Conservation (phyloP, 1,140 invertebrate genomes). For the Andricus grossulariae region DNA sequence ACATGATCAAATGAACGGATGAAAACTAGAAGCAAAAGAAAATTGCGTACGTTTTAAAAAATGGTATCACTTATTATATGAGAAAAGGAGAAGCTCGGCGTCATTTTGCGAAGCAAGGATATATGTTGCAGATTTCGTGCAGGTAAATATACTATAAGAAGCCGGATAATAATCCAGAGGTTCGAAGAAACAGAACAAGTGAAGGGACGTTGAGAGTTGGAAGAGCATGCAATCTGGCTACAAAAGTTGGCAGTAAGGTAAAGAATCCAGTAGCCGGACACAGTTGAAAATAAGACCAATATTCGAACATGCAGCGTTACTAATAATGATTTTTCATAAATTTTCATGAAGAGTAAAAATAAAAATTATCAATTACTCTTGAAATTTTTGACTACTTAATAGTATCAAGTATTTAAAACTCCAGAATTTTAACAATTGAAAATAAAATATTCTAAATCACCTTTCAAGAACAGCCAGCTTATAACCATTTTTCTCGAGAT, state of each 20-base stretch:
- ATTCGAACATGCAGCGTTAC: too few relatives aligned
- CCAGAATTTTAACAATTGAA: too few relatives aligned
- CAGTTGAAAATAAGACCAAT: too few relatives aligned
- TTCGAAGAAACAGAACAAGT: slow-evolving; percentile 1
- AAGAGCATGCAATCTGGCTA: slow-evolving; percentile 30
- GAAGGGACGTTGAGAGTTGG: not conserved
- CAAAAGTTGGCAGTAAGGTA: slow-evolving; percentile 46
- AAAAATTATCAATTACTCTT: too few relatives aligned
- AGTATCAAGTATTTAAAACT: too few relatives aligned
- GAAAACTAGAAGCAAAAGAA: not conserved
- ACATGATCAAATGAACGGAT: not conserved
- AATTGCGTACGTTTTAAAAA: slow-evolving; percentile 11
- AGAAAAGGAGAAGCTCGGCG: not conserved
- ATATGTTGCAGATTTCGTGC: slow-evolving; percentile 1
- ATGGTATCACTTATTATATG: slow-evolving; percentile 5
- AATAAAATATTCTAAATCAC: too few relatives aligned
- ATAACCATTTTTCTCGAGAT: too few relatives aligned
- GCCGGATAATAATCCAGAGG: slow-evolving; percentile 13
- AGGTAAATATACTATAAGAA: slow-evolving; percentile 4
- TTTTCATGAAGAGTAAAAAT: too few relatives aligned
- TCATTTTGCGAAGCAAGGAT: not conserved
- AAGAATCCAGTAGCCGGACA: too few relatives aligned
- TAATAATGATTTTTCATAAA: too few relatives aligned
- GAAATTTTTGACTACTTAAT: too few relatives aligned
- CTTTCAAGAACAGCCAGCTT: too few relatives aligned